These are phyloP conservation scores for Steinernema khuongi DNA, from an alignment of 1,140 invertebrate genomes.

Conservation along the genomic window DNA sequence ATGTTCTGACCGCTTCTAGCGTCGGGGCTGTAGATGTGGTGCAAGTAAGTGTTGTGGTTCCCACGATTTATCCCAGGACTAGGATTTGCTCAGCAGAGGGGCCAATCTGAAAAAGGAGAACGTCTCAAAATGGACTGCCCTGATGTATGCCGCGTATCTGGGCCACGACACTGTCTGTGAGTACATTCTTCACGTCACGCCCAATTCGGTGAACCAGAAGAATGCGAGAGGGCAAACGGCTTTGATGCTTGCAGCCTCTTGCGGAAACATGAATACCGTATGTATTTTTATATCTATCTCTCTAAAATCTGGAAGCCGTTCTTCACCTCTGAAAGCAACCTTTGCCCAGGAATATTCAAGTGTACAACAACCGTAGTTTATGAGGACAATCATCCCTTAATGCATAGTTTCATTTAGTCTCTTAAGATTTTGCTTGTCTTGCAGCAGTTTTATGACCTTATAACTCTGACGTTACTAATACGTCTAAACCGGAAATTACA, in stretches of 20 bases:
- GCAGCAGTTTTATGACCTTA: no score
- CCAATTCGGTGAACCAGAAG: constrained; percentile 50
- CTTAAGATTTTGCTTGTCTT: no score
- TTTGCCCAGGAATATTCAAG: not conserved
- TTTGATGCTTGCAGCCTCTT: constrained; percentile 62
- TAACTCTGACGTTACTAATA: no score
- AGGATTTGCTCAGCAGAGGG: constrained; percentile 12
- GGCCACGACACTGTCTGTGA: constrained; percentile 62
- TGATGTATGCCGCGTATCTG: constrained; percentile 64
- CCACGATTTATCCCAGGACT: constrained; percentile 18
- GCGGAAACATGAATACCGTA: constrained; percentile 61
- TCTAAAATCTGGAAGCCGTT: constrained; percentile 36
- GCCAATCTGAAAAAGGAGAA: constrained; percentile 47
- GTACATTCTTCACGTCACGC: constrained; percentile 55
- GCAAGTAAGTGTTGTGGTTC: constrained; percentile 16
- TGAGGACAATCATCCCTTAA: not conserved
- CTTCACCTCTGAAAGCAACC: not conserved
- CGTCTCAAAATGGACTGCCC: constrained; percentile 62
- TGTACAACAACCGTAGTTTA: not conserved
- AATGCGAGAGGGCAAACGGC: constrained; percentile 62
- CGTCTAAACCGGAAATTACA: no score
- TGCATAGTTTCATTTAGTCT: constrained; percentile 5
- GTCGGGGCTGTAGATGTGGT: constrained; percentile 61
- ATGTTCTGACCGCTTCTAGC: constrained; percentile 61
- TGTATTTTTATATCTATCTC: constrained; percentile 31